These are phyloP conservation scores for Pharmacophagus antenor DNA, from an alignment of 2,888 invertebrate genomes.

Conservation along the genomic window DNA sequence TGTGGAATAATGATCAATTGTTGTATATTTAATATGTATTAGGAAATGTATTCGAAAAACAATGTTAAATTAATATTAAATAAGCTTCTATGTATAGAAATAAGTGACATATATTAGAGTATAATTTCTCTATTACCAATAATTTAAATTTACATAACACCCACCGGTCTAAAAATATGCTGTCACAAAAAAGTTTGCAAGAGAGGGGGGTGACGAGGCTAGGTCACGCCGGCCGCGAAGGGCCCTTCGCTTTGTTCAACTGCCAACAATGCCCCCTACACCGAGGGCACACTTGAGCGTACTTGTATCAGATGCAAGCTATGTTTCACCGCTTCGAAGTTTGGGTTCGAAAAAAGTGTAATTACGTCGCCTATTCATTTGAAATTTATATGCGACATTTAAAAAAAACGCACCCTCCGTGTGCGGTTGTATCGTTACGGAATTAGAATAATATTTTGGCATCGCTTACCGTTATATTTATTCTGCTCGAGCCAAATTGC, in stretches of 20 bases:
- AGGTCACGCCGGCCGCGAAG: conserved; percentile 68
- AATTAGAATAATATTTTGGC: conserved; percentile 40
- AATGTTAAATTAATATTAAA: background rate
- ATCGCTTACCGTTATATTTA: conserved; percentile 35
- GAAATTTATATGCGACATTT: conserved; percentile 58
- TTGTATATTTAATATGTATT: too few species aligned
- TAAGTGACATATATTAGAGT: background rate
- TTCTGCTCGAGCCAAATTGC: conserved; percentile 42
- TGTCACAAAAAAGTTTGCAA: conserved; percentile 70
- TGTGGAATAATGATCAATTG: too few species aligned
- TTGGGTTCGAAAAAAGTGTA: conserved; percentile 51
- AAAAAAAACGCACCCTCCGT: conserved; percentile 4
- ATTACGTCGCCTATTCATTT: conserved; percentile 66
- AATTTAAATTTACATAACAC: conserved; percentile 53
- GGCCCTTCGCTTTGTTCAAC: conserved; percentile 74
- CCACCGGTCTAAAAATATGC: conserved; percentile 72
- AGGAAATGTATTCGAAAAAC: too few species aligned
- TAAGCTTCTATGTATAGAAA: background rate
- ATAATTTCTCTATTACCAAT: conserved; percentile 51
- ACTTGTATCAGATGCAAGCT: conserved; percentile 76
- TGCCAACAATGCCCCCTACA: conserved; percentile 66
- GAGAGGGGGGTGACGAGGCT: conserved; percentile 48
- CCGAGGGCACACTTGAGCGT: conserved; percentile 60
- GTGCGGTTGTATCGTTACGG: conserved; percentile 31
- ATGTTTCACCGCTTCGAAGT: conserved; percentile 62